Conservation (phyloP, 92 coral and sea anemone genomes). For the Chrysogorgia sp. region DNA sequence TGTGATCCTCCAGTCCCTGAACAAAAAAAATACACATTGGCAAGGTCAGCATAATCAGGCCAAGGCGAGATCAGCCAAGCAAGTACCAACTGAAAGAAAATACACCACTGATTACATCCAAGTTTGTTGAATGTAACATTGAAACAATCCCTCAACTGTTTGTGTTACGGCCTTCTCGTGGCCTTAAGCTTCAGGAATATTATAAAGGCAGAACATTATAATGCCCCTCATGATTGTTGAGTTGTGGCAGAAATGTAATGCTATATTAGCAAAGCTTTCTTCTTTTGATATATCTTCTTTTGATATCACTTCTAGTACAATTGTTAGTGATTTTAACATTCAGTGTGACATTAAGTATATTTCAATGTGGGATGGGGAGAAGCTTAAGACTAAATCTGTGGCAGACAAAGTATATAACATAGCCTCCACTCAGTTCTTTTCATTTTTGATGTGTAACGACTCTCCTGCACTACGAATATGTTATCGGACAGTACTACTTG, state of each 20-base stretch:
- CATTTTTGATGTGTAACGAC: conserved; percentile 24
- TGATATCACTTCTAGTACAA: background rate
- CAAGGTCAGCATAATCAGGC: background rate
- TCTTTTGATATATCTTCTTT: no score
- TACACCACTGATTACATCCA: background rate
- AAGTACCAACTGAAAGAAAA: background rate
- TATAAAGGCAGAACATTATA: conserved; percentile 17
- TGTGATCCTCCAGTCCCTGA: conserved; percentile 14
- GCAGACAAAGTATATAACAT: conserved; percentile 16
- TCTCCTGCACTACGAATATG: conserved; percentile 40
- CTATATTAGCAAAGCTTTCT: conserved; percentile 30
- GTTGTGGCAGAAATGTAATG: conserved; percentile 29
- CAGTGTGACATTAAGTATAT: conserved; percentile 32
- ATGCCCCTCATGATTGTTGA: conserved; percentile 35
- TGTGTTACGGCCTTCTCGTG: conserved; percentile 15
- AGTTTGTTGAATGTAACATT: conserved; percentile 13
- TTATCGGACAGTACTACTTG: conserved; percentile 19
- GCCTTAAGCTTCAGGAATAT: conserved; percentile 40
- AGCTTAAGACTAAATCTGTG: conserved; percentile 29
- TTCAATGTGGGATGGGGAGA: conserved; percentile 45
- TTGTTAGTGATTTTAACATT: conserved; percentile 15
- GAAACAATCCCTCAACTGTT: conserved; percentile 5
- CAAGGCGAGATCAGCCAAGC: conserved; percentile 4
- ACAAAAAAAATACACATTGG: background rate
- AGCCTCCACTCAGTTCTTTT: conserved; percentile 2